A percentile compares a stretch with the other conserved stretches of the same genome.
Conservation (phyloP, 2,888 invertebrate species). For the Diloba caeruleocephala region DNA sequence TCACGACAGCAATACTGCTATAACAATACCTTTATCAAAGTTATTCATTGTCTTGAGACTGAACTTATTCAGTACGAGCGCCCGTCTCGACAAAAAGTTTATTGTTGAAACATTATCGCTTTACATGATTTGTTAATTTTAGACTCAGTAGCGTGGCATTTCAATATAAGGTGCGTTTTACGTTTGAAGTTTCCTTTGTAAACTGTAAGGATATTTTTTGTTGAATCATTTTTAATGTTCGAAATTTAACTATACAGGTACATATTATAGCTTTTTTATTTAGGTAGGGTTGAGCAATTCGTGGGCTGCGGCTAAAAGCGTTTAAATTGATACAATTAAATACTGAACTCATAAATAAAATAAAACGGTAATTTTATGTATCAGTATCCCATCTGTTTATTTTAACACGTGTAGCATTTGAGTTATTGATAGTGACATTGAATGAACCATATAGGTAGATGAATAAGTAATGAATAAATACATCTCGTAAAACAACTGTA, state of each 20-base stretch:
- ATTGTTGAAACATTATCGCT: slow-evolving; percentile 42
- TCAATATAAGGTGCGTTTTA: slow-evolving; percentile 15
- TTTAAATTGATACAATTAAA: not conserved
- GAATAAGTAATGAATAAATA: too few species aligned
- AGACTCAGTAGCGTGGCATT: slow-evolving; percentile 12
- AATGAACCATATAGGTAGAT: not conserved
- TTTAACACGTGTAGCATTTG: not conserved
- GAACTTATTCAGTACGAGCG: slow-evolving; percentile 22
- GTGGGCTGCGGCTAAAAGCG: not conserved
- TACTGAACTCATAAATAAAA: too few species aligned
- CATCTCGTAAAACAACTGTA: not conserved
- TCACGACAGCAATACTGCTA: slow-evolving; percentile 21
- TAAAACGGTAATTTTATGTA: too few species aligned
- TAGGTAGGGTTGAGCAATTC: not conserved
- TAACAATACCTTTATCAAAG: slow-evolving; percentile 15
- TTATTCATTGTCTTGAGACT: slow-evolving; percentile 14
- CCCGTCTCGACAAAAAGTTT: slow-evolving; percentile 23
- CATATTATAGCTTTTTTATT: not conserved
- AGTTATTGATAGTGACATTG: not conserved
- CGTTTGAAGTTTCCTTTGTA: slow-evolving; percentile 1
- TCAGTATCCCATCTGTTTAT: not conserved
- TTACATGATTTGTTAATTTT: slow-evolving; percentile 45
- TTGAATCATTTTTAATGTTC: slow-evolving; percentile 8
- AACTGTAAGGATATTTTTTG: slow-evolving; percentile 6
- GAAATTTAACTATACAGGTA: not conserved